phyloP scores from a whole-genome alignment of 2,888 invertebrate species.

The Eupithecia insigniata region DNA sequence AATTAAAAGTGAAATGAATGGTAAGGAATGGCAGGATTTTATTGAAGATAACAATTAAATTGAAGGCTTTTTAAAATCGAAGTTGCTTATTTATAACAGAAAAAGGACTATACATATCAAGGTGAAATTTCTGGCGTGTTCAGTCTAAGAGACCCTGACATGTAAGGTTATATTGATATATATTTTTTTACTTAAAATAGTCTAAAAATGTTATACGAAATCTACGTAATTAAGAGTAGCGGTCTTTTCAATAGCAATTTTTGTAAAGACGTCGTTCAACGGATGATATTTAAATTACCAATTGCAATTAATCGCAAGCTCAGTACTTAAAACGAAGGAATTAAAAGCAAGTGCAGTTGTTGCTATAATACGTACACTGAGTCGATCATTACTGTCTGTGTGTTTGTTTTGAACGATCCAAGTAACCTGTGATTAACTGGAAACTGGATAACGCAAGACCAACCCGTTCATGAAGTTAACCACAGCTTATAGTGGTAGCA shows the following conservation, averaged over 20 bases:
- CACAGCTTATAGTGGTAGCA: conserved; percentile 29
- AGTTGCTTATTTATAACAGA: not conserved
- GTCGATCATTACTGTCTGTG: conserved; percentile 61
- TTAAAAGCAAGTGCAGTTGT: conserved; percentile 35
- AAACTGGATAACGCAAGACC: conserved; percentile 54
- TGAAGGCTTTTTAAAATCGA: not conserved
- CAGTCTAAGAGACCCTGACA: too few relatives aligned
- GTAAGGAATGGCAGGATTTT: conserved; percentile 49
- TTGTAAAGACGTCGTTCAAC: not conserved
- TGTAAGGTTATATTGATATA: too few relatives aligned
- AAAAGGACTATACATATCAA: not conserved
- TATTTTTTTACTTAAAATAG: too few relatives aligned
- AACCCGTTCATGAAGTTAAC: conserved; percentile 51
- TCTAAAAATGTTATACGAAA: too few relatives aligned
- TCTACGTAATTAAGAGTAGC: too few relatives aligned
- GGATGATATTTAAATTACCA: not conserved
- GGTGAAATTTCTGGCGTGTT: not conserved
- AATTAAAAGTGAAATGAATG: conserved; percentile 39
- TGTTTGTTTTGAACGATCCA: conserved; percentile 71
- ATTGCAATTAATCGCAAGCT: conserved; percentile 26
- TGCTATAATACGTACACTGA: conserved; percentile 37
- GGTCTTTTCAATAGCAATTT: not conserved
- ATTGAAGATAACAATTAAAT: conserved; percentile 37
- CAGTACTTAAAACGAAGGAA: conserved; percentile 28
- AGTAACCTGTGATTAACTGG: conserved; percentile 67